Evolutionary conservation across 2,888 invertebrate genomes (phyloP), one percentile per base, ranked within the genome.

Genomic region (Tridacna crocea): DNA sequence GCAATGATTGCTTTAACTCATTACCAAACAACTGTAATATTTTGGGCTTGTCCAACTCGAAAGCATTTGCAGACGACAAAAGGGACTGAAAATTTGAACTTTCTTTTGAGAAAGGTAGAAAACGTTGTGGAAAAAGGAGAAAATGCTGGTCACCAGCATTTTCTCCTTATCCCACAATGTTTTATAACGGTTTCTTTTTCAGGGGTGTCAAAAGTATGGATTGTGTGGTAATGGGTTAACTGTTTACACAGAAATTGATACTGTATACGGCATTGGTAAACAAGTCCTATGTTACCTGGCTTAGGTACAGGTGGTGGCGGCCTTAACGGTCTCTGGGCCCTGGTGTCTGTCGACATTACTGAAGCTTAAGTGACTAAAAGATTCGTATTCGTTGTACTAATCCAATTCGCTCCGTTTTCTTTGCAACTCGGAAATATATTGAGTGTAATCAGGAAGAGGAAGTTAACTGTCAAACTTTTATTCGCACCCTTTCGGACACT

Each of bases 221-320:
- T n/a, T n/a, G 51, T 51, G 51, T 13, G 51, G 51, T 11, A 51
- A 51, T 13, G 51, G 51, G 51, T 51, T 51, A 51, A 51, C 11
- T 11, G 51, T 51, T 51, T 36, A 27, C 46, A 79, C 13, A 36
- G 47, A 79, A n/a, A n/a, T n/a, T n/a, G n/a, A n/a, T n/a, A 36
- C 36, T 36, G 36, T 36, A 36, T 4, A 36, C 36, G 2, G 36
- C 2, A 36, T 36, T 36, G 36, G 36, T 36, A 36, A 8, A 8
- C 8, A 36, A 36, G 36, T 36, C 36, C 36, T 36, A 36, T 8
- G 36, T 88, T 84, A 91, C 92, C 92, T 79, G 91, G 91, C 84
- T 91, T 92, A 11, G 92, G 92, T 46, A 89, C 85, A 11, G 91
- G 91, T 22, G 91, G 91, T 10, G 92, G 92, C 24, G 92, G 92